Evolutionary conservation across 2,888 invertebrate genomes (phyloP).

Genomic region (Brenthis daphne): DNA sequence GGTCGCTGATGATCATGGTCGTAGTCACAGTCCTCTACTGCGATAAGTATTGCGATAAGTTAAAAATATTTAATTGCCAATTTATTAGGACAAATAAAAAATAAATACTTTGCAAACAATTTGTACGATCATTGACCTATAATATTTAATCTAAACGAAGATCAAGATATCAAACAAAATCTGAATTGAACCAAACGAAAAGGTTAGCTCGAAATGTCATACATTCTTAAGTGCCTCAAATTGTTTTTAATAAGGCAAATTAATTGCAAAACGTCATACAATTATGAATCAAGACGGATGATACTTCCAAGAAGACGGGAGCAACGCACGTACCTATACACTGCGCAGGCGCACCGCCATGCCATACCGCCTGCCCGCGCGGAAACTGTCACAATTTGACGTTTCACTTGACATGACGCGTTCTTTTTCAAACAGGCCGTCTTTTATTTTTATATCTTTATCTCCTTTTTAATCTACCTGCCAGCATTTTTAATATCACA

Average conservation of each 20-base stretch:
- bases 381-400: slow-evolving; percentile 81
- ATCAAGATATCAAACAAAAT: not conserved
- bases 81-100: too few species aligned
- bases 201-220: slow-evolving; percentile 21
- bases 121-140: too few species aligned
- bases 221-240: slow-evolving; percentile 33
- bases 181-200: slow-evolving; percentile 8
- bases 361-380: slow-evolving; percentile 64
- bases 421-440: slow-evolving; percentile 77
- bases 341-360: slow-evolving; percentile 33
- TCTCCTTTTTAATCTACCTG: slow-evolving; percentile 65
- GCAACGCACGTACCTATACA: slow-evolving; percentile 54
- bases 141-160: not conserved
- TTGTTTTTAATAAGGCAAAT: slow-evolving; percentile 46
- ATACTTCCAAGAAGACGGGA: slow-evolving; percentile 71
- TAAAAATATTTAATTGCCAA: too few species aligned
- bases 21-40: too few species aligned
- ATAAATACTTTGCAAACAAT: too few species aligned
- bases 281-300: slow-evolving; percentile 49
- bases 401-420: slow-evolving; percentile 77
- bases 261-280: slow-evolving; percentile 52
- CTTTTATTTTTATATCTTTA: slow-evolving; percentile 75
- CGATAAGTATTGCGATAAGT: too few species aligned
- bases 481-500: slow-evolving; percentile 48
- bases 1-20: too few species aligned